Evolutionary conservation across 2,797 vertebrate genomes (phyloP).

Genomic region (Pipistrellus pygmaeus): DNA sequence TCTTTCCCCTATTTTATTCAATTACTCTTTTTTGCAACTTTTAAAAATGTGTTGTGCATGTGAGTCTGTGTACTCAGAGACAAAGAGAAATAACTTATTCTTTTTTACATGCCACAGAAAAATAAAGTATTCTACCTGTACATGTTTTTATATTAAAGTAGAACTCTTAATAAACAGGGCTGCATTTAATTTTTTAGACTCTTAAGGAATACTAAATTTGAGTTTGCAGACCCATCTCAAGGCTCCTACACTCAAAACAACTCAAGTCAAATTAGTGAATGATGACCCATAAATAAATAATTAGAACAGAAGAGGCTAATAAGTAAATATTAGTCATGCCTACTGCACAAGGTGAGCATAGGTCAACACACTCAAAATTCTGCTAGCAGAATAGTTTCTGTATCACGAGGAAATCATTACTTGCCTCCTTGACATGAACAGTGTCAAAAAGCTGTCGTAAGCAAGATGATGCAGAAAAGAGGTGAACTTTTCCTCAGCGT

Average conservation of each 20-base stretch:
- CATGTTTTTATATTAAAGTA: neutral
- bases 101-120: neutral
- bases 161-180: constrained; percentile 30
- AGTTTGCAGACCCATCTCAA: neutral
- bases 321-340: constrained; percentile 80
- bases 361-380: constrained; percentile 70
- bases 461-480: neutral
- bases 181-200: constrained; percentile 46
- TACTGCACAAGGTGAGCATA: constrained; percentile 50
- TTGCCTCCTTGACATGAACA: neutral
- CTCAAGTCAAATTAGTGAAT: constrained; percentile 73
- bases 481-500: neutral
- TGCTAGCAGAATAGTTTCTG: constrained; percentile 71
- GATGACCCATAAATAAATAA: constrained; percentile 78
- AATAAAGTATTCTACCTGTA: neutral
- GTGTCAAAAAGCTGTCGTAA: neutral
- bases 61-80: neutral
- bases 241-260: constrained; percentile 35
- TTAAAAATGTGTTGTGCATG: neutral
- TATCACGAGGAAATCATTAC: constrained; percentile 54
- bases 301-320: constrained; percentile 75
- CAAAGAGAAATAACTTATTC: constrained; percentile 52
- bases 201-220: neutral
- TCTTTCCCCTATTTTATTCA: neutral
- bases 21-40: neutral